A percentile compares a stretch with the other conserved stretches of the same genome.
Conservation (phyloP, 2,113 vertebrate genomes). For the Phycodurus eques region DNA sequence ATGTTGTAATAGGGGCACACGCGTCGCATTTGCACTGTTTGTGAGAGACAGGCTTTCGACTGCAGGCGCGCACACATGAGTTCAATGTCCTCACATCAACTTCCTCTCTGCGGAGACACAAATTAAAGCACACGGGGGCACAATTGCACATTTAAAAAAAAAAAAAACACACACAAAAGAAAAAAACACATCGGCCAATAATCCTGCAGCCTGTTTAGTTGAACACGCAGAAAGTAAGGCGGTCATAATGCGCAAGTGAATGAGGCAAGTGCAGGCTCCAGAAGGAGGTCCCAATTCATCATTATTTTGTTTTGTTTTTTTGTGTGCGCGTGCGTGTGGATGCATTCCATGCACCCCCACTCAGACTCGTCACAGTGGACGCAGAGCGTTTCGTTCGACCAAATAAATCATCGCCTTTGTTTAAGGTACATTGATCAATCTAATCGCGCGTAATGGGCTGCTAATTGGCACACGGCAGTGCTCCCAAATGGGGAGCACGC, state of each 20-base stretch:
- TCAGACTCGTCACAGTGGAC: conserved; percentile 77
- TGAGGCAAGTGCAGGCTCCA: conserved; percentile 65
- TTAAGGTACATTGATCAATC: conserved; percentile 99
- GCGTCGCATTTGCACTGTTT: background rate
- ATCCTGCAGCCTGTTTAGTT: conserved; percentile 61
- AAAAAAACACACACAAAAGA: conserved; percentile 8
- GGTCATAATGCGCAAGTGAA: conserved; percentile 64
- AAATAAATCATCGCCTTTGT: conserved; percentile 97
- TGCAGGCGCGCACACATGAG: conserved; percentile 67
- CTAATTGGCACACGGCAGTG: conserved; percentile 92
- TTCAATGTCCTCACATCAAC: conserved; percentile 77
- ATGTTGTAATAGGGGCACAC: background rate
- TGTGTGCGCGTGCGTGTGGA: conserved; percentile 67
- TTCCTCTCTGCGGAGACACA: conserved; percentile 74
- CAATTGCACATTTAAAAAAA: background rate
- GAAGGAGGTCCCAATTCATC: conserved; percentile 80
- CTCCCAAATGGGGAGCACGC: conserved; percentile 69
- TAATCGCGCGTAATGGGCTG: conserved; percentile 97
- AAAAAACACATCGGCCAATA: conserved; percentile 42
- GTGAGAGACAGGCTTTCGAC: conserved; percentile 65
- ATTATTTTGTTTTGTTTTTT: conserved; percentile 71
- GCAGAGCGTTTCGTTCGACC: conserved; percentile 81
- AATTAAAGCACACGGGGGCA: conserved; percentile 74
- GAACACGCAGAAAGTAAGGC: conserved; percentile 67
- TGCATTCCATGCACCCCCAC: conserved; percentile 64